Evolutionary conservation across 2,113 vertebrate species (phyloP).

Genomic region (Cricetomys ansorgei): DNA sequence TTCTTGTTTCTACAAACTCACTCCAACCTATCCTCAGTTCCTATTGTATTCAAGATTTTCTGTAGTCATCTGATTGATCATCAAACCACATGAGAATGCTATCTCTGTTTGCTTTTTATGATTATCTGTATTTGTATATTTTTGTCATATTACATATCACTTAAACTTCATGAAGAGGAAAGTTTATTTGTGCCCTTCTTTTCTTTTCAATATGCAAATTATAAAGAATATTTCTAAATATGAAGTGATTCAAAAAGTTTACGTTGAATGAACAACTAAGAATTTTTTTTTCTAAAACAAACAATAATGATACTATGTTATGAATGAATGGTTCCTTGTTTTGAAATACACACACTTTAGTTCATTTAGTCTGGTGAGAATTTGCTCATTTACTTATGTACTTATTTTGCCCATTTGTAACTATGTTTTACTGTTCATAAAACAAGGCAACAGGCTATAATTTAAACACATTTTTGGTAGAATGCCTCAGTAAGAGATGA

Average conservation of each 20-base stretch:
- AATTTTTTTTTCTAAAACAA: neutral
- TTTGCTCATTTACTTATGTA: neutral
- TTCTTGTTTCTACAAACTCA: neutral
- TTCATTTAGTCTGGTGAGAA: neutral
- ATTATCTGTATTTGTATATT: neutral
- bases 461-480: neutral
- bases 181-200: neutral
- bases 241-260: neutral
- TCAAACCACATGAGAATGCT: neutral
- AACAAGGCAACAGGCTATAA: neutral
- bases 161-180: neutral
- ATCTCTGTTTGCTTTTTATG: neutral
- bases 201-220: neutral
- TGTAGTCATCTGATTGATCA: no score
- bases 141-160: neutral
- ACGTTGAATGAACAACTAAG: neutral
- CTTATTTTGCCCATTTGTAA: neutral
- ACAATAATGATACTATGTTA: neutral
- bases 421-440: neutral
- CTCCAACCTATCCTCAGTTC: accelerated
- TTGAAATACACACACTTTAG: neutral
- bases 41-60: neutral
- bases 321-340: neutral
- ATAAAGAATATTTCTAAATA: neutral
- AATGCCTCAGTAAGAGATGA: slow-evolving; percentile 9